Percentiles rank a stretch among this genome's conserved stretches.
phyloP scores from a whole-genome alignment of 2,888 invertebrate species.

The Allygus modestus region DNA sequence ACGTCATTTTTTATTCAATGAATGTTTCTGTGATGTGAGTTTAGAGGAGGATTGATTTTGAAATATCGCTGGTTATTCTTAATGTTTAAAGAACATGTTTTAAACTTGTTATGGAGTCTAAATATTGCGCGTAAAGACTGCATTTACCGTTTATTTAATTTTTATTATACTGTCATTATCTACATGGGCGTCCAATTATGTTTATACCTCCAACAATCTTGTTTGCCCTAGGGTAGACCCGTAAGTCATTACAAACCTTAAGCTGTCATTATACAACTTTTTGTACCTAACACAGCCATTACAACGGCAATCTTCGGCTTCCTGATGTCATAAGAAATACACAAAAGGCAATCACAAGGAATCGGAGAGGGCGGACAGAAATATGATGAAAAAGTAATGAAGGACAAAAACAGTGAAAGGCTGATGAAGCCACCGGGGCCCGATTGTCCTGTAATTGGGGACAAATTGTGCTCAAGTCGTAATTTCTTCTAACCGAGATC shows the following conservation, averaged over 20 bases:
- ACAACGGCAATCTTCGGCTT: constrained; percentile 11
- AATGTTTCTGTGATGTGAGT: neutral
- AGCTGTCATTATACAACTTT: constrained; percentile 14
- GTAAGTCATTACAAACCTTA: neutral
- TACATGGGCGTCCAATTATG: neutral
- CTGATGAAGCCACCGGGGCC: neutral
- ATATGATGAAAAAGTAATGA: constrained; percentile 47
- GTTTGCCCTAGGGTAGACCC: neutral
- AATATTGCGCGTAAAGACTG: too few relatives aligned
- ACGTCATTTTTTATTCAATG: constrained; percentile 30
- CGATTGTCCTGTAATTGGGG: constrained; percentile 34
- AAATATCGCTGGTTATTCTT: neutral
- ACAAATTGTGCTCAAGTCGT: constrained; percentile 43
- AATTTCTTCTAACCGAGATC: constrained; percentile 32
- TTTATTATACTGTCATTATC: neutral
- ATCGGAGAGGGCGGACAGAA: constrained; percentile 13
- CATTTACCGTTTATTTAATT: too few relatives aligned
- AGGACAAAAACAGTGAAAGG: constrained; percentile 41
- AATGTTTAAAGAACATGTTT: neutral
- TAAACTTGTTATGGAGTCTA: too few relatives aligned
- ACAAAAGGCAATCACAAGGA: constrained; percentile 34
- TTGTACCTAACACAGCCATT: constrained; percentile 20
- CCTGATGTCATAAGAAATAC: constrained; percentile 20
- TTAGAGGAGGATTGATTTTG: neutral
- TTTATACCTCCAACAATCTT: neutral